Evolutionary conservation across 2,797 vertebrate species (phyloP), one percentile per base, ranked within the genome.

Genomic region (Takifugu ocellatus): DNA sequence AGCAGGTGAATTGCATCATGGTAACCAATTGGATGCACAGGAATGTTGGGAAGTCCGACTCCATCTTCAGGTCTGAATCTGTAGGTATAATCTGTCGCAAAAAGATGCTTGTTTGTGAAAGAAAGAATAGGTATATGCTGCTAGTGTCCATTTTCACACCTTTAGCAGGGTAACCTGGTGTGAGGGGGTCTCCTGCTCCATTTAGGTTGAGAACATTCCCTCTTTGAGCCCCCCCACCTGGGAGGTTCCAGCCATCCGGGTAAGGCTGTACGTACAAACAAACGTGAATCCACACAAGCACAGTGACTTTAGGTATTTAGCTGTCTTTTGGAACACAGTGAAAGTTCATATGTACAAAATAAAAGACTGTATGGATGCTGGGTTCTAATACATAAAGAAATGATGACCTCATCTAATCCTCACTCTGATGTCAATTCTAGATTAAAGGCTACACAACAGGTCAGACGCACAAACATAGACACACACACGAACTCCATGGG

Each of bases 91-190:
- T 97, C 97, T 99, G 10, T 46, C 6, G 21, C 21, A 46, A n/a
- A 46, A n/a, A 27, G 16, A 4, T 16, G 4, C 10, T 7, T 27
- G 15, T 60, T 49, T 21, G n/a, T 47, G 6, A 48, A 48, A 25
- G 11, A 48, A 44, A 6, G 3, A n/a, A 29, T 11, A 15, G 25
- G 39, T 12, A 16, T 21, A 58, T 12, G 48, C 17, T 44, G 21
- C 54, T 21, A 11, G 46, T 0, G 15, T 24, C 12, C n/a, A 48
- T 48, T 17, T 25, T 12, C 59, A 9, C 56, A 98, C 97, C 95
- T 89, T 96, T 98, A 5, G 96, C 95, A 2, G 97, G 97, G 73
- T 98, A 99, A 0, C 96, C 97, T 3, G 97, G 95, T 7, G 97
- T 99, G 33, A 99, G 92, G 3, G 96, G 95, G 70, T 99, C 97